Percentiles rank a stretch among this genome's conserved stretches.
phyloP scores from a whole-genome alignment of 2,888 invertebrate genomes.

The Drosophila nigritarsus region DNA sequence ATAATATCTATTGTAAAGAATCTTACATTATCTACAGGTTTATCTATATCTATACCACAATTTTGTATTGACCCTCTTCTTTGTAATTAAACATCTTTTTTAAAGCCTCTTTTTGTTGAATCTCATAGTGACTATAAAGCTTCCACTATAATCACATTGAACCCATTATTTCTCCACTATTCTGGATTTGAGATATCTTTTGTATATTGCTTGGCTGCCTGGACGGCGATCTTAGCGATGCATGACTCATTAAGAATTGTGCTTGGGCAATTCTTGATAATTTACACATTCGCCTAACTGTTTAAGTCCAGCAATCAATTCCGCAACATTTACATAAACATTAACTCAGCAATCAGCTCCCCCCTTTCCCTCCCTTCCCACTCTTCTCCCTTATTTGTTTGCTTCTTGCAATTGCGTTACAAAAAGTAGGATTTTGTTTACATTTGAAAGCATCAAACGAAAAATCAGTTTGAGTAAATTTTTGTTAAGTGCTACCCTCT shows the following conservation, averaged over 20 bases:
- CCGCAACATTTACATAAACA: slow-evolving; percentile 49
- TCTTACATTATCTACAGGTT: neutral
- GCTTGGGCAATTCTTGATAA: slow-evolving; percentile 12
- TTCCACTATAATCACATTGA: neutral
- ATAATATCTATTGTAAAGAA: neutral
- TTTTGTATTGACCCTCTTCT: neutral
- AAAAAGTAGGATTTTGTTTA: slow-evolving; percentile 33
- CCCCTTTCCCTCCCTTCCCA: neutral
- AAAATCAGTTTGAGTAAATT: slow-evolving; percentile 30
- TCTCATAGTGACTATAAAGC: neutral
- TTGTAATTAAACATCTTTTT: neutral
- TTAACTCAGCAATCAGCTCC: neutral
- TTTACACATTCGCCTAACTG: slow-evolving; percentile 37
- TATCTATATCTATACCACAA: neutral
- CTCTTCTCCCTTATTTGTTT: neutral
- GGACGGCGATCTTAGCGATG: slow-evolving; percentile 41
- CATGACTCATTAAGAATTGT: slow-evolving; percentile 41
- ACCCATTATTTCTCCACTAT: neutral
- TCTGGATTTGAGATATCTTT: neutral
- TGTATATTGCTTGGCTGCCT: slow-evolving; percentile 11
- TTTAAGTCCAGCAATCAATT: slow-evolving; percentile 44
- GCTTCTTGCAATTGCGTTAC: slow-evolving; percentile 15
- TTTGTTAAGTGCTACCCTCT: slow-evolving; percentile 11
- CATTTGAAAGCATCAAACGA: slow-evolving; percentile 26
- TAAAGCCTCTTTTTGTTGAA: neutral